Conservation (phyloP, 2,113 vertebrate species). For the Cryptomyrus ogoouensis region DNA sequence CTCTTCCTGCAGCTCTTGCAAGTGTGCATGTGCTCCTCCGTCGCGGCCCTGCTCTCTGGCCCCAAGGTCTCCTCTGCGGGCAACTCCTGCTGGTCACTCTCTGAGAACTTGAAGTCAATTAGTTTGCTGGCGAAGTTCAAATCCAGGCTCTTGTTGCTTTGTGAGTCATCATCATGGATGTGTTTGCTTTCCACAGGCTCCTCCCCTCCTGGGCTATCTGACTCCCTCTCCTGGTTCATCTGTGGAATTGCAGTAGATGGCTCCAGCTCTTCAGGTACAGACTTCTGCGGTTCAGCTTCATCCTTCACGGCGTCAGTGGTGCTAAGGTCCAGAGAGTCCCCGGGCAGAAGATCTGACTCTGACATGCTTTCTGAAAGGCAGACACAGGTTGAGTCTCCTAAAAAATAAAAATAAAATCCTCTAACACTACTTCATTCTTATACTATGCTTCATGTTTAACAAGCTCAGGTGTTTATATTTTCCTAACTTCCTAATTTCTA, state of each 20-base stretch:
- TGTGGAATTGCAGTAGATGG: constrained; percentile 25
- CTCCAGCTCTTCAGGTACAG: constrained; percentile 5
- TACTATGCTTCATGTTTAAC: neutral
- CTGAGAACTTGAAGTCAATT: constrained; percentile 85
- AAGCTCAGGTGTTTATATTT: neutral
- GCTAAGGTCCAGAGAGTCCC: constrained; percentile 67
- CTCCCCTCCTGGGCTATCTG: constrained; percentile 33
- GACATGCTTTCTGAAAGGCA: constrained; percentile 74
- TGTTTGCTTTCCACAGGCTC: constrained; percentile 17
- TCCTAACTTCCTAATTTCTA: neutral
- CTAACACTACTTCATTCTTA: neutral
- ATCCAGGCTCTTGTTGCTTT: constrained; percentile 93
- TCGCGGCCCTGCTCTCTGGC: constrained; percentile 26
- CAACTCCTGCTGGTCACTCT: constrained; percentile 22
- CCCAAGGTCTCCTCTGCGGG: constrained; percentile 22
- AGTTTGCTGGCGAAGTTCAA: constrained; percentile 89
- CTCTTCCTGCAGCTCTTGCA: constrained; percentile 81
- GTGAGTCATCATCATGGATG: constrained; percentile 63
- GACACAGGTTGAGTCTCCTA: neutral
- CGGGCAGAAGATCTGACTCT: constrained; percentile 58
- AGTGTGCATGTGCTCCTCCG: constrained; percentile 70
- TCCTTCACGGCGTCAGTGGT: constrained; percentile 38
- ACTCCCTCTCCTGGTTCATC: constrained; percentile 36
- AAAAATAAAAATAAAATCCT: neutral
- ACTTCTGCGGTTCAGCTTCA: neutral